phyloP scores from a whole-genome alignment of 2,113 vertebrate genomes.

The Empidonax traillii region DNA sequence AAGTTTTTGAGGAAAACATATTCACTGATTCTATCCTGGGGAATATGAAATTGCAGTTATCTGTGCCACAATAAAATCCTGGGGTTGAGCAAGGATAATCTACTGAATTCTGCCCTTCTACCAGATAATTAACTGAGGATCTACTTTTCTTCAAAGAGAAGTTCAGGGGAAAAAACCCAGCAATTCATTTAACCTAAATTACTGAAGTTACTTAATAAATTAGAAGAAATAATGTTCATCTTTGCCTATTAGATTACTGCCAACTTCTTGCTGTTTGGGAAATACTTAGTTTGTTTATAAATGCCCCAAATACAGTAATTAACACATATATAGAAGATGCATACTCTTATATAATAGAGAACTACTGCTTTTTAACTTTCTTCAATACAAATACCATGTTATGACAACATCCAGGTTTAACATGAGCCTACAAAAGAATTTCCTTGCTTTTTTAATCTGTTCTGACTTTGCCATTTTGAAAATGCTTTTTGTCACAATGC shows the following conservation, averaged over 20 bases:
- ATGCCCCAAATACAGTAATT: rapidly evolving
- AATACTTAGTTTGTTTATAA: not conserved
- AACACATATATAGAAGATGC: not conserved
- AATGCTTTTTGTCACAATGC: not conserved
- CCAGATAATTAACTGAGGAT: not conserved
- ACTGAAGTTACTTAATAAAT: not conserved
- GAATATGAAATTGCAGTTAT: not conserved
- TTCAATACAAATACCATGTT: not conserved
- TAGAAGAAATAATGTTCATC: not conserved
- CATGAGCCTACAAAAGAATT: not conserved
- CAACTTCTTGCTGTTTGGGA: not conserved
- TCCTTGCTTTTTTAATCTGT: not conserved
- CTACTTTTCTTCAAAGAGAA: not conserved
- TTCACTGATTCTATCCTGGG: not conserved
- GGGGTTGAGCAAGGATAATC: not conserved
- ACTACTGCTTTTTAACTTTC: not conserved
- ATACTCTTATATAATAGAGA: not conserved
- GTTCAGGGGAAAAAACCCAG: not conserved
- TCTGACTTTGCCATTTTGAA: not conserved
- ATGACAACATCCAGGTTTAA: not conserved
- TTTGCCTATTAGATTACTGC: not conserved
- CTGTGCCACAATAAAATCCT: not conserved
- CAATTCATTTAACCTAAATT: not conserved
- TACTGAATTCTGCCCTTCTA: not conserved
- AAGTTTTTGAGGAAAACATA: not conserved